These are phyloP conservation scores for Morinoia aosen DNA, from an alignment of 2,888 invertebrate genomes.

Conservation along the genomic window DNA sequence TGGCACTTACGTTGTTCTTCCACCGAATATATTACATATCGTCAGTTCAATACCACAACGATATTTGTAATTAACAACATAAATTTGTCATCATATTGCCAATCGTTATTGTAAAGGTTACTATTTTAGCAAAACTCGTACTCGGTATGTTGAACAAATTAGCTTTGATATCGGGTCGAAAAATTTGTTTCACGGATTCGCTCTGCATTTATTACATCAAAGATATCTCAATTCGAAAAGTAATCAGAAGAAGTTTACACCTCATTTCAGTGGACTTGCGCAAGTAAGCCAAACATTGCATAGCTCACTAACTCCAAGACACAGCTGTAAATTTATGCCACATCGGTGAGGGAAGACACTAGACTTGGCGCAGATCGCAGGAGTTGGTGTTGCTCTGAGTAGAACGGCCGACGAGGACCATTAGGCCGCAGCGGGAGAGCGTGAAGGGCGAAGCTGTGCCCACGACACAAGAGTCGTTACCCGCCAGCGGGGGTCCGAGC, in stretches of 20 bases:
- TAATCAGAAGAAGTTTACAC: background rate
- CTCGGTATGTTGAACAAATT: too few species aligned
- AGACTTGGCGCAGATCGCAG: background rate
- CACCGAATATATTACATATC: too few species aligned
- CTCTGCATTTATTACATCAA: background rate
- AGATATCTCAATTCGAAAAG: background rate
- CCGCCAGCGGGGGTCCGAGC: conserved; percentile 23
- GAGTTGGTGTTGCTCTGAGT: background rate
- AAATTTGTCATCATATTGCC: too few species aligned
- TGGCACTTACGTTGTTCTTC: too few species aligned
- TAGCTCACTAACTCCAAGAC: background rate
- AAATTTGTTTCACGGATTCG: background rate
- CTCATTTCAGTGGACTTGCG: background rate
- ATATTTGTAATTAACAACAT: too few species aligned
- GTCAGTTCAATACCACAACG: too few species aligned
- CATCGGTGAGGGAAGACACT: background rate
- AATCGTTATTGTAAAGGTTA: too few species aligned
- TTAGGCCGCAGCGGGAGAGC: background rate
- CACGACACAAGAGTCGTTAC: conserved; percentile 27
- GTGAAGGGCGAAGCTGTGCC: background rate
- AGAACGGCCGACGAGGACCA: background rate
- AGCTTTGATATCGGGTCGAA: background rate
- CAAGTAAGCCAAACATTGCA: background rate
- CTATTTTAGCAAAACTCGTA: too few species aligned
- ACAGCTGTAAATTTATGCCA: background rate